Conservation (phyloP, 53 echinoderm and acorn worm genomes). For the Astropecten irregularis region DNA sequence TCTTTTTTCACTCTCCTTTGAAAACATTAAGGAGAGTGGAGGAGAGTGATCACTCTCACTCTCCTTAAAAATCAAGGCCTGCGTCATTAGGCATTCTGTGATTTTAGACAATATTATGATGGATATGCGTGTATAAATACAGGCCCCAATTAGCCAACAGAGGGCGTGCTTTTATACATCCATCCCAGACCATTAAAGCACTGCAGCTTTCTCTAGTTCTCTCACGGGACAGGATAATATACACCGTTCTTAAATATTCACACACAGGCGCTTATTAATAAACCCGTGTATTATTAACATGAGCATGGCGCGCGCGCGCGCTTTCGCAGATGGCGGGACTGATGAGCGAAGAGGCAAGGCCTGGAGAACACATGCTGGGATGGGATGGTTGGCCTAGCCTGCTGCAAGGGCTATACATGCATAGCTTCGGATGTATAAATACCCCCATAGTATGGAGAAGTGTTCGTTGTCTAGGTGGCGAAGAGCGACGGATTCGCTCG, state of each 20-base stretch:
- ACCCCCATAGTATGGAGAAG: not conserved
- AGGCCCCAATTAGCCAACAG: too few relatives aligned
- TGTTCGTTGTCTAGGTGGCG: not conserved
- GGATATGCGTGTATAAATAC: too few relatives aligned
- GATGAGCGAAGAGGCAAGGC: not conserved
- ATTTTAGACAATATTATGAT: too few relatives aligned
- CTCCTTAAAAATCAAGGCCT: too few relatives aligned
- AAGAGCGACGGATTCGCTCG: too few relatives aligned
- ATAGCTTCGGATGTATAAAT: not conserved
- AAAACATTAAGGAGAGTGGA: too few relatives aligned
- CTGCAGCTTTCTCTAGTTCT: not conserved
- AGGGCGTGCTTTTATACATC: conserved; percentile 11
- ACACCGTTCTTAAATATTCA: conserved; percentile 25
- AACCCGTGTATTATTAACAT: conserved; percentile 38
- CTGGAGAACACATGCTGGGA: not conserved
- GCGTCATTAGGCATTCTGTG: too few relatives aligned
- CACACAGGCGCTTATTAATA: conserved; percentile 8
- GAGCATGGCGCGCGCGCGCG: conserved; percentile 12
- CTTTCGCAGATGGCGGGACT: not conserved
- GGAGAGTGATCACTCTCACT: too few relatives aligned
- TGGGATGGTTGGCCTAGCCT: not conserved
- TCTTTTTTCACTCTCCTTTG: too few relatives aligned
- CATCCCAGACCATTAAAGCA: not conserved
- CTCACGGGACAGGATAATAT: conserved; percentile 28
- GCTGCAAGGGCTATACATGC: not conserved